Conservation (phyloP, 2,888 invertebrate genomes). For the Cerceris rybyensis region DNA sequence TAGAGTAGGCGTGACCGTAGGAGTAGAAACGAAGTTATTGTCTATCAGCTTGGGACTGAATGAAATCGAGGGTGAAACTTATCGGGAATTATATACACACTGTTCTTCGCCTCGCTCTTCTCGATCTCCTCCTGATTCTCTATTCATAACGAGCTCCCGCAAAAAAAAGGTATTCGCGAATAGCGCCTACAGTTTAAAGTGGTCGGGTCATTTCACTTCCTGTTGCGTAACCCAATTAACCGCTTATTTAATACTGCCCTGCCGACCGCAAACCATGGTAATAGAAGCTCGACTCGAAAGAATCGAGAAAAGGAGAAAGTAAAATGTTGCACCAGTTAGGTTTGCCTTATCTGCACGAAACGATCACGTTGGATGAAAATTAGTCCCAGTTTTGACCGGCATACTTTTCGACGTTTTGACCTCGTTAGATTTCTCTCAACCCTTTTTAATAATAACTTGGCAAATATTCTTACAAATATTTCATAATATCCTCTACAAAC, state of each 20-base stretch:
- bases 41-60: conserved; percentile 24
- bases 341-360: conserved; percentile 21
- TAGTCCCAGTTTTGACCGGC: not conserved
- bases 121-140: conserved; percentile 16
- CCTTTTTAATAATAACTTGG: not conserved
- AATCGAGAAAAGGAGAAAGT: conserved; percentile 41
- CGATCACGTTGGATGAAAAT: not conserved
- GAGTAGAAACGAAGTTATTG: conserved; percentile 34
- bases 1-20: conserved; percentile 55
- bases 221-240: conserved; percentile 80
- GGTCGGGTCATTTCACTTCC: conserved; percentile 74
- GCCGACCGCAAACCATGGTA: conserved; percentile 42
- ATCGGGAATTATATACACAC: conserved; percentile 23
- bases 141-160: not conserved
- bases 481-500: no score
- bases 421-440: not conserved
- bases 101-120: conserved; percentile 6
- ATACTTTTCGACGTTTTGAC: not conserved
- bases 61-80: conserved; percentile 53
- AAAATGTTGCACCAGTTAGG: conserved; percentile 15
- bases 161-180: conserved; percentile 13
- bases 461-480: no score
- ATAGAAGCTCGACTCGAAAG: conserved; percentile 28
- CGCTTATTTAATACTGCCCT: conserved; percentile 76
- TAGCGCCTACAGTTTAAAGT: conserved; percentile 39